Percentiles rank a stretch among this genome's conserved stretches.
Conservation (phyloP, 2,888 invertebrate species). For the Syritta pipiens region DNA sequence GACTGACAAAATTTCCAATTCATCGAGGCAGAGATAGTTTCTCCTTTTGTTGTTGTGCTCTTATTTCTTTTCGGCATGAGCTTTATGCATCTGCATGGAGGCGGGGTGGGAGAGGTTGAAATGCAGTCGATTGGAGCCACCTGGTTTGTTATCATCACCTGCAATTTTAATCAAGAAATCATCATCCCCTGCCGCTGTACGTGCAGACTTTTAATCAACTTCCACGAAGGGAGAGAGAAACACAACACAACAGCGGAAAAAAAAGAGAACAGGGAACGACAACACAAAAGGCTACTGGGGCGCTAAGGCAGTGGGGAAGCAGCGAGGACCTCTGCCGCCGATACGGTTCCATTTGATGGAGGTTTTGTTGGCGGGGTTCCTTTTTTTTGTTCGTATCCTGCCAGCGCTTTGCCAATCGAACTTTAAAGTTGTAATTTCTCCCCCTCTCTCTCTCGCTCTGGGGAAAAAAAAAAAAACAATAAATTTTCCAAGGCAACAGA, state of each 20-base stretch:
- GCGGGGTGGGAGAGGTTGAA: slow-evolving; percentile 12
- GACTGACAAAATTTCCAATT: slow-evolving; percentile 36
- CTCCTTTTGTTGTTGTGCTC: slow-evolving; percentile 23
- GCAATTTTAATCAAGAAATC: slow-evolving; percentile 68
- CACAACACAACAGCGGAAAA: no score
- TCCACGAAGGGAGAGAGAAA: neutral
- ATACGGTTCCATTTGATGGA: slow-evolving; percentile 21
- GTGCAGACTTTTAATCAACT: slow-evolving; percentile 67
- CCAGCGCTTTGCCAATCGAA: slow-evolving; percentile 5
- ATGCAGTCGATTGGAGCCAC: slow-evolving; percentile 36
- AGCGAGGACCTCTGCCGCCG: neutral
- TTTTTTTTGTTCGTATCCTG: neutral
- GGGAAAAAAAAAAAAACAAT: slow-evolving; percentile 29
- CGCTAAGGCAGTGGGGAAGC: neutral
- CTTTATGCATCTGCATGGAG: slow-evolving; percentile 33
- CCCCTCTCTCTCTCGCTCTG: neutral
- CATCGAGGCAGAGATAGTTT: slow-evolving; percentile 6
- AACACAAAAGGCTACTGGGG: no score
- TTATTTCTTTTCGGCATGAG: slow-evolving; percentile 18
- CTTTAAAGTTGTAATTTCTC: slow-evolving; percentile 49
- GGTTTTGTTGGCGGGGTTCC: slow-evolving; percentile 3
- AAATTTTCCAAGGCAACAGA: slow-evolving; percentile 14
- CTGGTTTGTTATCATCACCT: slow-evolving; percentile 64
- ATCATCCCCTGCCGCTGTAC: slow-evolving; percentile 42
- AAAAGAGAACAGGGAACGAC: no score